These are phyloP conservation scores for Oscheius myriophilus DNA, from an alignment of 2,888 invertebrate genomes.

Conservation along the genomic window DNA sequence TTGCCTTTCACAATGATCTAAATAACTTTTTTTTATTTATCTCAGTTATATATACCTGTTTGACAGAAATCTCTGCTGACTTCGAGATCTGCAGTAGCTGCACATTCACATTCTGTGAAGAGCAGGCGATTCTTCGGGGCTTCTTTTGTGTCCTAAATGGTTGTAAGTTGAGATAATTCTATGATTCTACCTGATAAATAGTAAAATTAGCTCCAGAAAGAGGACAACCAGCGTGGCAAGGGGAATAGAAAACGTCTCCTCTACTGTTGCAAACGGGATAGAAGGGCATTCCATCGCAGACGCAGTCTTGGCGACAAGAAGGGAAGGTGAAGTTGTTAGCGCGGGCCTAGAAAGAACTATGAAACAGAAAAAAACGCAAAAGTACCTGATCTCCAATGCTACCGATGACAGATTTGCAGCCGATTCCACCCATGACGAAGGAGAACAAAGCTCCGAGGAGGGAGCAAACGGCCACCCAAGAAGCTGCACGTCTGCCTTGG, in stretches of 20 bases:
- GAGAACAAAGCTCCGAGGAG: constrained; percentile 61
- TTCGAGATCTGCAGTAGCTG: constrained; percentile 37
- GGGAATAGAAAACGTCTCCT: constrained; percentile 70
- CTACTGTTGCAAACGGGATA: constrained; percentile 71
- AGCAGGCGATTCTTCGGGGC: constrained; percentile 17
- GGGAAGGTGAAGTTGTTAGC: constrained; percentile 50
- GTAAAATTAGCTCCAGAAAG: constrained; percentile 53
- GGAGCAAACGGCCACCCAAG: constrained; percentile 62
- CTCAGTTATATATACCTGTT: constrained; percentile 27
- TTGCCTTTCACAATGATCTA: constrained; percentile 53
- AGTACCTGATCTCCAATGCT: constrained; percentile 57
- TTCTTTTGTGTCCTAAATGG: constrained; percentile 20
- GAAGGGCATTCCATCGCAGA: constrained; percentile 68
- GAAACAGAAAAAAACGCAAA: neutral
- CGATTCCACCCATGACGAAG: constrained; percentile 65
- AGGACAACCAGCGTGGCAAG: constrained; percentile 70
- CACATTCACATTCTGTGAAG: constrained; percentile 60
- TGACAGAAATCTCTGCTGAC: constrained; percentile 65
- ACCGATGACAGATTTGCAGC: constrained; percentile 66
- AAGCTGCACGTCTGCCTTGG: constrained; percentile 63
- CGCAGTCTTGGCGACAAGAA: constrained; percentile 69
- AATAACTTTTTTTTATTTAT: neutral
- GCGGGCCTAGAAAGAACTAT: constrained; percentile 20
- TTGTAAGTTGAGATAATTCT: neutral
- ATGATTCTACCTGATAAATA: constrained; percentile 33